Percentiles rank a stretch among this genome's conserved stretches.
Conservation (phyloP, 1,140 invertebrate species). For the Oryctes rhinoceros region DNA sequence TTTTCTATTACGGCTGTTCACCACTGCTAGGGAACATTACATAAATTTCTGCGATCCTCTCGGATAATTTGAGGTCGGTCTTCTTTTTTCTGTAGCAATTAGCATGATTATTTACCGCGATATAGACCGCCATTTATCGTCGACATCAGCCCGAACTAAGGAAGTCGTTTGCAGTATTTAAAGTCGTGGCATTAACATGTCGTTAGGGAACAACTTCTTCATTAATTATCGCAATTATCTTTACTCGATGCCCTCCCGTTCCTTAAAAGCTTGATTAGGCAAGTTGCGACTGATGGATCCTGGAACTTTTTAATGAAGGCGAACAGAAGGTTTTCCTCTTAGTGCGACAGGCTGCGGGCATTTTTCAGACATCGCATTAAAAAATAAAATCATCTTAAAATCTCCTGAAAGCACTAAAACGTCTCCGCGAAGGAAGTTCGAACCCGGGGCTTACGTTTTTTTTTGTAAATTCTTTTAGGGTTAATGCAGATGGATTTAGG, state of each 20-base stretch:
- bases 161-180: slow-evolving; percentile 36
- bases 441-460: neutral
- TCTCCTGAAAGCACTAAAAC: neutral
- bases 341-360: neutral
- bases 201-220: slow-evolving; percentile 43
- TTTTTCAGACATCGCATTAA: neutral
- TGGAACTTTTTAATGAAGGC: slow-evolving; percentile 39
- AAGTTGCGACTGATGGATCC: slow-evolving; percentile 26
- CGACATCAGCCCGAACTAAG: neutral
- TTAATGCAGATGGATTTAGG: no score
- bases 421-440: neutral
- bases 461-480: no score
- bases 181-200: slow-evolving; percentile 42
- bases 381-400: slow-evolving; percentile 16
- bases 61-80: neutral
- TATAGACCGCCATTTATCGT: slow-evolving; percentile 25
- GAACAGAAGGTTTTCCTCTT: neutral
- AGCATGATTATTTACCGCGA: slow-evolving; percentile 9
- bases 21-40: neutral
- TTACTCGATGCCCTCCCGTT: slow-evolving; percentile 6
- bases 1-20: neutral
- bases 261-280: slow-evolving; percentile 38
- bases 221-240: slow-evolving; percentile 42
- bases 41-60: neutral
- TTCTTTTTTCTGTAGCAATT: slow-evolving; percentile 23